phyloP scores from a whole-genome alignment of 2,797 vertebrate genomes.

The Cheirogaleus major region DNA sequence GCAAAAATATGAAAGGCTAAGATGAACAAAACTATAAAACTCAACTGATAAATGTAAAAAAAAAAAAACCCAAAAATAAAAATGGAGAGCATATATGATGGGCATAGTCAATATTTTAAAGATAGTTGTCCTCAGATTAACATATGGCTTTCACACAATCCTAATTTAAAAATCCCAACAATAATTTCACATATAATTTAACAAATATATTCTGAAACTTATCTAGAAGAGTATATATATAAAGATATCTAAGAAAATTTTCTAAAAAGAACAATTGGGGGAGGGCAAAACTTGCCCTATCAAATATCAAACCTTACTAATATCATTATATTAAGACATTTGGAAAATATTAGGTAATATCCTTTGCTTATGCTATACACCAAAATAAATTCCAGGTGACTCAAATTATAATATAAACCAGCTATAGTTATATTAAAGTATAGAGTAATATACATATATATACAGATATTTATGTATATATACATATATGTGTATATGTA shows the following conservation, averaged over 20 bases:
- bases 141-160: background rate
- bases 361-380: background rate
- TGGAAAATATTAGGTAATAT: background rate
- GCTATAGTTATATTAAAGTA: background rate
- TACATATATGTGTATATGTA: background rate
- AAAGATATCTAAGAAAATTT: background rate
- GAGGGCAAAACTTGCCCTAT: background rate
- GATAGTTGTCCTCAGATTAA: background rate
- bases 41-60: background rate
- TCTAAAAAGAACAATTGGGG: background rate
- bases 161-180: background rate
- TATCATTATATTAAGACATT: background rate
- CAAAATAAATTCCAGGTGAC: background rate
- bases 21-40: background rate
- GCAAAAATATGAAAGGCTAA: background rate
- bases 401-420: background rate
- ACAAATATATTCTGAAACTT: background rate
- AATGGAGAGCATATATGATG: background rate
- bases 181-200: background rate
- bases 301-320: background rate
- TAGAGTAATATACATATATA: background rate
- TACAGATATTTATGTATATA: background rate
- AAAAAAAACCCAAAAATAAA: background rate
- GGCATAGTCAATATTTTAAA: background rate
- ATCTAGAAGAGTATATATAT: background rate